Evolutionary conservation across 2,797 vertebrate genomes (phyloP).

Genomic region (Fringilla coelebs): DNA sequence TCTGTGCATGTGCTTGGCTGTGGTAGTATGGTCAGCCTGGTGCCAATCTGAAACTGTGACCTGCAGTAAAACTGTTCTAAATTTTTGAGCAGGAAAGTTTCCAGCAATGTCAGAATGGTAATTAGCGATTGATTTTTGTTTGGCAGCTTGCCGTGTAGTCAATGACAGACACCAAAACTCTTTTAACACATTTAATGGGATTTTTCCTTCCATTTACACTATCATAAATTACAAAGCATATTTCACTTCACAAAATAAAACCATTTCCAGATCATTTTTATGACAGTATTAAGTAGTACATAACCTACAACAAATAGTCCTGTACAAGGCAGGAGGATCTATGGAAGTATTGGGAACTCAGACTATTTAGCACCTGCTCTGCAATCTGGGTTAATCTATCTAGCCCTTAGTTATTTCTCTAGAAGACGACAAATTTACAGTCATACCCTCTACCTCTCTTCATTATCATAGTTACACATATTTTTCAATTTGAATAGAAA

Average conservation of each 20-base stretch:
- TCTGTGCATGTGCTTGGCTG: background rate
- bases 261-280: slow-evolving; percentile 77
- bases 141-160: slow-evolving; percentile 11
- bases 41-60: background rate
- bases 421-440: slow-evolving; percentile 30
- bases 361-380: slow-evolving; percentile 33
- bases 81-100: slow-evolving; percentile 11
- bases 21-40: background rate
- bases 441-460: slow-evolving; percentile 36
- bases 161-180: slow-evolving; percentile 65
- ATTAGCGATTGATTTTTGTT: background rate
- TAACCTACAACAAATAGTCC: slow-evolving; percentile 71
- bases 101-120: background rate
- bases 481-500: slow-evolving; percentile 61
- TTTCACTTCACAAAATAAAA: slow-evolving; percentile 85
- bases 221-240: slow-evolving; percentile 83
- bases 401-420: slow-evolving; percentile 56
- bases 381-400: slow-evolving; percentile 21
- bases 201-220: slow-evolving; percentile 77
- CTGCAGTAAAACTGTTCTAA: background rate
- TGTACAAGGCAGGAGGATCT: slow-evolving; percentile 60
- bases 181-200: slow-evolving; percentile 77
- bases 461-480: slow-evolving; percentile 47
- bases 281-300: slow-evolving; percentile 78
- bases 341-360: slow-evolving; percentile 37